Base-by-base conservation (phyloP, 2,888 invertebrate species). In the Drosophila bunnanda region DNA sequence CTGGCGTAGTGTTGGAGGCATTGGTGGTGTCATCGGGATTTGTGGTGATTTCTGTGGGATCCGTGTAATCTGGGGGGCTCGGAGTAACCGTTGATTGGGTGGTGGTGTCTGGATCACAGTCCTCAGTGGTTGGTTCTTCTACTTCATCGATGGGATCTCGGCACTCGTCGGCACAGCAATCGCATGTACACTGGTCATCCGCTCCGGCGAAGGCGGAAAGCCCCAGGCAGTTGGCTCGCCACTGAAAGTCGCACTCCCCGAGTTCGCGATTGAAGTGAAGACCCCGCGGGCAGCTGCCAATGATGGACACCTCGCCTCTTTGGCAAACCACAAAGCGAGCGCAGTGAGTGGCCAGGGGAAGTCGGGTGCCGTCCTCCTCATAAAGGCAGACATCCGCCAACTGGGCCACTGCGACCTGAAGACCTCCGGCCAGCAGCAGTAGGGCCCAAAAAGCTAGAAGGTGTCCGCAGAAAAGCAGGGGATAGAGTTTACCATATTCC, bases 241-340 rank as follows among this genome's bases (percentile, higher is more conserved):
- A 79, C 32, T 77, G 77, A 48, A 80, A 85, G 48, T 90, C 90
- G 44, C 90, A 90, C 53, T 85, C 85, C 5, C 81, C 71, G 6
- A 84, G 52, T 20, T 65, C 28, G 3, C 59, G 56, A 71, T 90
- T 90, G 28, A 89, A 90, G 32, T 83, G 76, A 3, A 88, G 73
- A 0, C 80, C 85, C 7, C 73, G 73, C 9, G 89, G 88, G 38
- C 90, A 90, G 39, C 62, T 61, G 5, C 83, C 73, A 17, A 82
- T 76, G 7, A 15, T 65, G 34, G 69, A 77, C 4, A 75, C 76
- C 34, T 69, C 48, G 0, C 79, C 77, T n/a, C 79, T 69, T 10
- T 73, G 58, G 48, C 91, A 91, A 5, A 88, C 58, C 9, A 85
- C 77, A 52, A 79, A 90, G 22, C 84, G 76, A 6, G 55, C 48